Evolutionary conservation across 2,797 vertebrate species (phyloP).

Genomic region (Dendrocincla fuliginosa): DNA sequence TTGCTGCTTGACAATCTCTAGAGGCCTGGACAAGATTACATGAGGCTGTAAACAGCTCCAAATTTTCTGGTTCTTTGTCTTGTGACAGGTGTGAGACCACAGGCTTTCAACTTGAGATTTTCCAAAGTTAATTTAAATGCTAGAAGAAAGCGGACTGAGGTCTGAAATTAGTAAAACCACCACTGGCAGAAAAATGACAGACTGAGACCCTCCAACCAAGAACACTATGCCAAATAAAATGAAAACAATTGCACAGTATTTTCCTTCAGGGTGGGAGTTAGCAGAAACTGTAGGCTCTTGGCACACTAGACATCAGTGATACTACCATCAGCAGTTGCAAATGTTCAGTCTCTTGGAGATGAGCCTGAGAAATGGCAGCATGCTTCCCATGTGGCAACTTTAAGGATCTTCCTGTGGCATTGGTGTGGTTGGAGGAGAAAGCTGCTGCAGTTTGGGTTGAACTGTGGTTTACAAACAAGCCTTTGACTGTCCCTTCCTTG

Average conservation of each 20-base stretch:
- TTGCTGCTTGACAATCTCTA: neutral
- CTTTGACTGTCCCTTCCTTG: neutral
- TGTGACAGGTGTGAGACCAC: neutral
- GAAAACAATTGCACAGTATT: neutral
- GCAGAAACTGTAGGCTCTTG: neutral
- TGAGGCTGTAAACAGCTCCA: conserved; percentile 8
- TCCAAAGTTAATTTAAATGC: neutral
- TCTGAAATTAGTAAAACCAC: neutral
- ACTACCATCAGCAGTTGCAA: neutral
- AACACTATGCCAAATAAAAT: neutral
- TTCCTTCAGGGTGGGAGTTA: neutral
- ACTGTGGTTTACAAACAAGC: neutral
- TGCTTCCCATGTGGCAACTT: neutral
- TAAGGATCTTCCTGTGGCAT: neutral
- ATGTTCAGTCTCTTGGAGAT: neutral
- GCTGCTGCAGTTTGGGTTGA: neutral
- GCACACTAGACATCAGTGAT: neutral
- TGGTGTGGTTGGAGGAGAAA: neutral
- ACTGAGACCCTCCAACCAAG: neutral
- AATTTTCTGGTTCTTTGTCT: neutral
- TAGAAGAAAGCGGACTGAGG: neutral
- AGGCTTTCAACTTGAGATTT: neutral
- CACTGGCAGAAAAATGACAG: neutral
- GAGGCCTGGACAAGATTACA: neutral
- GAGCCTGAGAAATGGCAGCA: neutral